Evolutionary conservation across 2,797 vertebrate species (phyloP), one percentile per base, ranked within the genome.

Genomic region (Melanotaenia maccullochi): DNA sequence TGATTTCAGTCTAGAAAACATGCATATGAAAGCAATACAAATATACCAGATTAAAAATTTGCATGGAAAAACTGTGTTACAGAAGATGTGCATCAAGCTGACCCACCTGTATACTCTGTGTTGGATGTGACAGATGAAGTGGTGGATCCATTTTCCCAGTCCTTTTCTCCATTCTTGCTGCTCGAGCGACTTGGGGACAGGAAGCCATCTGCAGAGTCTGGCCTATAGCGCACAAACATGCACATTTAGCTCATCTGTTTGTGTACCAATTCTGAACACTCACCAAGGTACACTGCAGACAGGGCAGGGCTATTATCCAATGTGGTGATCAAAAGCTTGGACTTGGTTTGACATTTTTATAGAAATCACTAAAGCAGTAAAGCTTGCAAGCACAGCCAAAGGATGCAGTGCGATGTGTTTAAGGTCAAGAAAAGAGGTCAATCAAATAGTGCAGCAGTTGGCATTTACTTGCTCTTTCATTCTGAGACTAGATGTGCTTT

Each of bases 101-200:
- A 56, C 82, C 42, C 38, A 99, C 98, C 98, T 71, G 97, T 99
- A 86, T 99, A 99, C 55, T 99, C 98, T 9, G 97, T 97, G 85
- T 96, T 97, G 66, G 98, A 99, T 14, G 96, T 97, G 0, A 99
- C 95, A 2, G 98, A 99, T 22, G 98, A 99, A 30, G 97, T 98
- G 59, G 97, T 99, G 24, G 98, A 99, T 49, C 94, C 96, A 0
- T 98, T 98, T 80, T 99, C 98, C 98, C 98, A 99, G 87, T 99
- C 98, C 75, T 98, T 98, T 78, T 99, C 98, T 78, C 96, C 98
- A 7, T 98, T 99, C 42, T 96, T 96, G 93, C 97, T 99, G 60
- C 96, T 96, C 63, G 96, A 97, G 7, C 94, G 95, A 87, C 96
- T 97, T 0, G 96, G 97, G 24, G 97, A 97, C 61, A 98, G 89